Base-by-base conservation (phyloP, 1,140 invertebrate species). In the Marisa cornuarietis region DNA sequence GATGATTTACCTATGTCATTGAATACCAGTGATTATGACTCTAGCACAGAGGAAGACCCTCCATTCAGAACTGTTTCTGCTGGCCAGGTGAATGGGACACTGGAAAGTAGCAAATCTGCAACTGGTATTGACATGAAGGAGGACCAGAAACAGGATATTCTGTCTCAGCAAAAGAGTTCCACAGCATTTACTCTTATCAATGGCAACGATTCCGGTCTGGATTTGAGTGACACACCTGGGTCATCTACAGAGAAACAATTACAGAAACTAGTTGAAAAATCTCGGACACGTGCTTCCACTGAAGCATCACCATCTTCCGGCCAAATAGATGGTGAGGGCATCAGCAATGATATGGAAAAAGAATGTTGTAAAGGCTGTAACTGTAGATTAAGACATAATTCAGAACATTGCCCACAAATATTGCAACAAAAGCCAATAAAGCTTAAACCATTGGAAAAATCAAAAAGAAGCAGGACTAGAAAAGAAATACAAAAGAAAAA, bases 1-100 rank as follows among this genome's bases (percentile, higher is more conserved):
- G 68, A 88, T 83, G 63, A 85, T 73, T 82, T 85, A 24, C 79
- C 80, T 20, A 68, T 85, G 7, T 71, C 84, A 66, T 82, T 69
- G 16, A 87, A 89, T 49, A 90, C 89, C 49, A 90, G 89, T 83
- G 89, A 90, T 75, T 90, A 90, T 78, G 89, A 90, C 81, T 90
- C 89, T 13, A 82, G 83, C 68, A 84, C 85, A 77, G 88, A 89
- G 71, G 51, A 80, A 9, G 87, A 88, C 62, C 83, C 85, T 24
- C 80, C 84, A 20, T 88, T 87, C 18, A 85, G 87, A 66, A 86
- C 87, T 24, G 76, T 87, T 0, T 87, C 85, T 18, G 72, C 79
- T 0, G 79, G 78, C 51, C 82, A 85, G 22, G 52, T 83, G 58
- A 79, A 78, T 11, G 78, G 82, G 51, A 74, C 76, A 8, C 31